Percentiles rank a stretch among this genome's conserved stretches.
These are phyloP conservation scores for Drosophila nannoptera DNA, from an alignment of 1,140 invertebrate genomes.

Conservation along the genomic window DNA sequence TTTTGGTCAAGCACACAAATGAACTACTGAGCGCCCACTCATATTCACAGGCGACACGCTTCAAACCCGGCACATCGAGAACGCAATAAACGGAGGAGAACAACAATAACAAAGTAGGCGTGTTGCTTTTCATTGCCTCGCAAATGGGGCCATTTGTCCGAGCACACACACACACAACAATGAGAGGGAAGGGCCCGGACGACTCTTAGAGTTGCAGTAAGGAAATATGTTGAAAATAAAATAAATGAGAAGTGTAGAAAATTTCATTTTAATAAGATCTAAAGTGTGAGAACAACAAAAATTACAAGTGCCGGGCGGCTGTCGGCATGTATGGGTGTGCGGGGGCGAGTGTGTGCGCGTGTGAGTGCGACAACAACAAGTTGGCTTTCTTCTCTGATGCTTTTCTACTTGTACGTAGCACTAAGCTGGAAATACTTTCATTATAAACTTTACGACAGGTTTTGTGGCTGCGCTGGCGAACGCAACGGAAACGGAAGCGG, in stretches of 20 bases:
- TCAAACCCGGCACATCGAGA: constrained; percentile 11
- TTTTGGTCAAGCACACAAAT: constrained; percentile 65
- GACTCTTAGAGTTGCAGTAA: constrained; percentile 63
- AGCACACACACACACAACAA: not conserved
- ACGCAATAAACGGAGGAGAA: constrained; percentile 27
- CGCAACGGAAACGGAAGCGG: constrained; percentile 48
- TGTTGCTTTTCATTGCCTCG: constrained; percentile 19
- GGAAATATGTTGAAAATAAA: constrained; percentile 66
- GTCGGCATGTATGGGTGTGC: too few species aligned
- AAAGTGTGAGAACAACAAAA: constrained; percentile 25
- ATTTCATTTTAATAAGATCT: constrained; percentile 68
- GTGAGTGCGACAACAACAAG: constrained; percentile 45
- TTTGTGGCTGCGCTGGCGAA: constrained; percentile 28
- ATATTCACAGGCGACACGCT: constrained; percentile 13
- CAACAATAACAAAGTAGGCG: constrained; percentile 26
- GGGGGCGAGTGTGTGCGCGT: not conserved
- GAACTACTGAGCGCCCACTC: constrained; percentile 49
- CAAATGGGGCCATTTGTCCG: constrained; percentile 33
- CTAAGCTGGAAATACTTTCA: constrained; percentile 74
- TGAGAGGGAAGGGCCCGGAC: constrained; percentile 17
- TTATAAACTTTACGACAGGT: constrained; percentile 76
- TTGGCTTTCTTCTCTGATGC: constrained; percentile 38
- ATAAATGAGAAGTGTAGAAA: constrained; percentile 63
- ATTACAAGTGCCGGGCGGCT: too few species aligned
- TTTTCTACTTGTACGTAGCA: constrained; percentile 3